Conservation (phyloP, 2,888 invertebrate species). For the Tetragonisca angustula region DNA sequence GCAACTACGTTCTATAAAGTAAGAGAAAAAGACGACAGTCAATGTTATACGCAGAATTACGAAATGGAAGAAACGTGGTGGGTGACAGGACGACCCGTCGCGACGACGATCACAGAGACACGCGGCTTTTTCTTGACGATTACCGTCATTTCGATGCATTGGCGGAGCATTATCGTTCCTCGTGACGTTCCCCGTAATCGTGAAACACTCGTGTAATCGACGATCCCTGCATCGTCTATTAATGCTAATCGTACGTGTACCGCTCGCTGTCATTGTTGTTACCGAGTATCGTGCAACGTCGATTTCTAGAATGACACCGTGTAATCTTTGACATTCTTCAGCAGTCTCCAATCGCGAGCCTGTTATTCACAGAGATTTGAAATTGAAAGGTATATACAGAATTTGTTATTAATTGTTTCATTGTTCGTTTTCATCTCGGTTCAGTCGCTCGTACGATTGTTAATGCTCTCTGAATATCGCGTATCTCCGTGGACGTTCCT, state of each 20-base stretch:
- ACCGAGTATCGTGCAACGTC: conserved; percentile 25
- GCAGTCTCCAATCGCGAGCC: neutral
- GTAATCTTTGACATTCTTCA: neutral
- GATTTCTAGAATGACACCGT: neutral
- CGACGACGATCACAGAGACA: conserved; percentile 30
- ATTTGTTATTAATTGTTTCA: neutral
- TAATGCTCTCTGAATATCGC: neutral
- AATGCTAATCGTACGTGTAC: neutral
- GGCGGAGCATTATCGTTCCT: conserved; percentile 19
- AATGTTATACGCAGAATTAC: conserved; percentile 6
- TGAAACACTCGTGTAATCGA: conserved; percentile 31
- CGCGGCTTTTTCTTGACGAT: conserved; percentile 26
- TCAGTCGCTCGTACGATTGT: neutral
- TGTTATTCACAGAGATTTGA: neutral
- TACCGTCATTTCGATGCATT: conserved; percentile 41
- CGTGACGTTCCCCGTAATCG: conserved; percentile 25
- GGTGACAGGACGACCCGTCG: conserved; percentile 3
- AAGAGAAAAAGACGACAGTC: neutral
- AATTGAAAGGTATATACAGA: neutral
- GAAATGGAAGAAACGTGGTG: conserved; percentile 26
- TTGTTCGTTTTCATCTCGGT: neutral
- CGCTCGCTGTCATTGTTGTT: conserved; percentile 10
- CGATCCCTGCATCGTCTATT: conserved; percentile 32
- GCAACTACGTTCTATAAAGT: neutral
- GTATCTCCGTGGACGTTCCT: neutral